phyloP scores from a whole-genome alignment of 92 coral and sea anemone species.

The Bergia sp. region DNA sequence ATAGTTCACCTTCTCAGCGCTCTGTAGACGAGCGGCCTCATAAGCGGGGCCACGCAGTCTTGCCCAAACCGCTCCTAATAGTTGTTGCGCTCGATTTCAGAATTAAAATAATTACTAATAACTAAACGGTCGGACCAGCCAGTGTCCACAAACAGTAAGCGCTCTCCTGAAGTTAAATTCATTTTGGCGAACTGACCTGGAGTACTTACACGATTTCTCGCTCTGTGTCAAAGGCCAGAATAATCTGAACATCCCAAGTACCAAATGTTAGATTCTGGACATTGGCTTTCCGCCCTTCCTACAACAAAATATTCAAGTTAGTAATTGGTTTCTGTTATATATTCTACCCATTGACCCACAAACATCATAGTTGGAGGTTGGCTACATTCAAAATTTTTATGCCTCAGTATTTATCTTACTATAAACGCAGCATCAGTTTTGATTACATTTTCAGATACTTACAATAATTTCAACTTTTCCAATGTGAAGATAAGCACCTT shows the following conservation, averaged over 20 bases:
- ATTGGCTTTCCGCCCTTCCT: slow-evolving; percentile 45
- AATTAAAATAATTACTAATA: too few relatives aligned
- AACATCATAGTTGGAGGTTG: neutral
- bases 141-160: neutral
- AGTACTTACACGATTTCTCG: slow-evolving; percentile 83
- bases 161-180: neutral
- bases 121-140: neutral
- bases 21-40: too few relatives aligned
- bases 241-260: slow-evolving; percentile 76
- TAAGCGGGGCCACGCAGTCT: too few relatives aligned
- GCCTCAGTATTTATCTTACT: too few relatives aligned
- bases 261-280: slow-evolving; percentile 72
- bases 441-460: slow-evolving; percentile 33
- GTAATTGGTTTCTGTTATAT: neutral
- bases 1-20: too few relatives aligned
- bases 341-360: neutral
- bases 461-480: slow-evolving; percentile 75
- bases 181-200: neutral
- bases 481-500: slow-evolving; percentile 78
- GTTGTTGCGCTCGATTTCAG: too few relatives aligned
- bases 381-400: neutral
- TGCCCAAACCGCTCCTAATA: too few relatives aligned
- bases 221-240: slow-evolving; percentile 76
- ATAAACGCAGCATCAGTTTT: too few relatives aligned
- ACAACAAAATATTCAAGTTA: neutral